phyloP scores from a whole-genome alignment of 2,888 invertebrate species.

The Cantharis rustica region DNA sequence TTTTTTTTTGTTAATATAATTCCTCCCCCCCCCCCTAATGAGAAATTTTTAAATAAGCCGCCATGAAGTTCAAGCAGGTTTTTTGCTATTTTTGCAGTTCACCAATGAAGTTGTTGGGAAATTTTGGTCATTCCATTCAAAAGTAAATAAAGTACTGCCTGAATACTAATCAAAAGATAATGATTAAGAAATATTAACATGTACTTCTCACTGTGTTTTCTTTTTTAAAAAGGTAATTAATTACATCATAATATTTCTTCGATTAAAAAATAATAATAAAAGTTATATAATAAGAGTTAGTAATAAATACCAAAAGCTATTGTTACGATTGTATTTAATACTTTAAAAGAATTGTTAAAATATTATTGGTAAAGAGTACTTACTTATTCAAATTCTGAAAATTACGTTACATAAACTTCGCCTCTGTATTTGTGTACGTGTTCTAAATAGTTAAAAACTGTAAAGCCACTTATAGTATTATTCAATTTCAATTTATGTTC shows the following conservation, averaged over 20 bases:
- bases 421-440: not conserved
- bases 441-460: not conserved
- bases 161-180: not conserved
- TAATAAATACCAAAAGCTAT: not conserved
- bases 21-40: too few species aligned
- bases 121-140: not conserved
- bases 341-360: not conserved
- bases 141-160: not conserved
- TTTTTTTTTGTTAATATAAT: too few species aligned
- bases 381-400: not conserved
- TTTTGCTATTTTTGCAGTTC: not conserved
- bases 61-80: too few species aligned
- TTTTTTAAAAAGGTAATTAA: not conserved
- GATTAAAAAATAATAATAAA: not conserved
- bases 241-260: not conserved
- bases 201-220: not conserved
- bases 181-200: not conserved
- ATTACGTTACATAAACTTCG: not conserved
- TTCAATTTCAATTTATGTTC: not conserved
- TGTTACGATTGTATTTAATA: not conserved
- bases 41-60: too few species aligned
- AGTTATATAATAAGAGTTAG: not conserved
- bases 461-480: not conserved
- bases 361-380: not conserved
- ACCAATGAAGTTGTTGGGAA: not conserved